Base-by-base conservation (phyloP, 2,888 invertebrate species). In the Drosophila phalerata region DNA sequence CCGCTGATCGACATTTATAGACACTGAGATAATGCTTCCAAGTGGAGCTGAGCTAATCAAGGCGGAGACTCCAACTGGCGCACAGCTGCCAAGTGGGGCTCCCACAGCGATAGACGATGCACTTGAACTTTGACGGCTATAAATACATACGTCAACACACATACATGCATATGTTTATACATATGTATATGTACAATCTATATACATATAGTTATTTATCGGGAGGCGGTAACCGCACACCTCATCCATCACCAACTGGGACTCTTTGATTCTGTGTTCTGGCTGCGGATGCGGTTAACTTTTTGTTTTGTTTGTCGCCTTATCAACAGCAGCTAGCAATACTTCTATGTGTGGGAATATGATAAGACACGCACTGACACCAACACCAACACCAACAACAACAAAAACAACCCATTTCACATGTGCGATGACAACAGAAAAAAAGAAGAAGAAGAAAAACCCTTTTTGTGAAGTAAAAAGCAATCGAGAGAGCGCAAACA, bases 101-200 rank as follows among this genome's bases (percentile, higher is more conserved):
- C 76, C 76, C 76, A 76, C 77, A 76, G 76, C 77, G 77, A 76
- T 76, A 73, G 69, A 66, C 32, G 69, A 25, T 73, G 77, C 73
- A 65, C 73, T 76, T 77, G 77, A 76, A 77, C 76, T 72, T 57
- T 72, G 60, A 40, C 57, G 63, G 57, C 70, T 73, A 77, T 77
- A 77, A 77, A 77, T 77, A 76, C 15, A 53, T 53, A 52, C 9
- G 15, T 38, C 22, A 19, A 22, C 19, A 77, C 73, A 77, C 11
- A 53, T 38, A 51, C 4, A 9, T 49, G 17, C 15, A 10, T 30
- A 28, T 15, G 8, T 11, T 13, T 51, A 15, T 17, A 19, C 3
- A 49, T 30, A 48, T 3, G 3, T 17, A 17, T 10, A 10, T 66
- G 69, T 63, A 73, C 62, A 77, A 42, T 19, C 19, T 69, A 73